Evolutionary conservation across 2,113 vertebrate genomes (phyloP).

Genomic region (Ascaphus truei): DNA sequence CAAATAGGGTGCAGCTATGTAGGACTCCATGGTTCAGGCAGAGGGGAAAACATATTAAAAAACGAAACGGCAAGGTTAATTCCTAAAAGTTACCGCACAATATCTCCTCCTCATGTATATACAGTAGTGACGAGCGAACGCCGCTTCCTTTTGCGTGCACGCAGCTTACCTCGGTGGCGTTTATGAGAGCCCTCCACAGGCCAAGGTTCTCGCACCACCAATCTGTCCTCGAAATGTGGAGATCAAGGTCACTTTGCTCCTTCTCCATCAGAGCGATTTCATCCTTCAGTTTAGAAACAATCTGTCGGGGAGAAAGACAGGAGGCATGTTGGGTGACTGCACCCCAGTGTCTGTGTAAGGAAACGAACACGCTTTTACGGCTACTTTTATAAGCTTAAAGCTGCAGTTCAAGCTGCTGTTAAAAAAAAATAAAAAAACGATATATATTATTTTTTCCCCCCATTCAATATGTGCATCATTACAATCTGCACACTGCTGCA

Average conservation of each 20-base stretch:
- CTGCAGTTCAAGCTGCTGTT: too few relatives aligned
- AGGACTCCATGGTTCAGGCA: too few relatives aligned
- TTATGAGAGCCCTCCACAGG: constrained; percentile 84
- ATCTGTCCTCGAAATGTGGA: constrained; percentile 90
- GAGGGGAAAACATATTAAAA: too few relatives aligned
- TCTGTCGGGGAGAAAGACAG: constrained; percentile 59
- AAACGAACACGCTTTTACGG: background rate
- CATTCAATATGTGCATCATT: too few relatives aligned
- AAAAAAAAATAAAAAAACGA: background rate
- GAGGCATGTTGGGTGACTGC: background rate
- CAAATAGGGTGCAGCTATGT: too few relatives aligned
- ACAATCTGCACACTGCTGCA: too few relatives aligned
- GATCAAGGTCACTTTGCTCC: constrained; percentile 86
- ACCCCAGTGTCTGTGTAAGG: background rate
- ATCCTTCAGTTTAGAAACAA: constrained; percentile 89
- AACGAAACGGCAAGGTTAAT: too few relatives aligned
- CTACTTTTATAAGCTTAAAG: background rate
- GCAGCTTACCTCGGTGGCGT: constrained; percentile 74
- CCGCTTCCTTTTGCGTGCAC: background rate
- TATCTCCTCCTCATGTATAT: too few relatives aligned
- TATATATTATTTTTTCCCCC: background rate
- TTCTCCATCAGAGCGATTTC: constrained; percentile 91
- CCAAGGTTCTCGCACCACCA: constrained; percentile 98
- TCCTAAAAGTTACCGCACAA: too few relatives aligned
- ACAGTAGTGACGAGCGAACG: too few relatives aligned